These are phyloP conservation scores for Paramormyrops hopkinsi DNA, from an alignment of 2,797 vertebrate species.

Conservation along the genomic window DNA sequence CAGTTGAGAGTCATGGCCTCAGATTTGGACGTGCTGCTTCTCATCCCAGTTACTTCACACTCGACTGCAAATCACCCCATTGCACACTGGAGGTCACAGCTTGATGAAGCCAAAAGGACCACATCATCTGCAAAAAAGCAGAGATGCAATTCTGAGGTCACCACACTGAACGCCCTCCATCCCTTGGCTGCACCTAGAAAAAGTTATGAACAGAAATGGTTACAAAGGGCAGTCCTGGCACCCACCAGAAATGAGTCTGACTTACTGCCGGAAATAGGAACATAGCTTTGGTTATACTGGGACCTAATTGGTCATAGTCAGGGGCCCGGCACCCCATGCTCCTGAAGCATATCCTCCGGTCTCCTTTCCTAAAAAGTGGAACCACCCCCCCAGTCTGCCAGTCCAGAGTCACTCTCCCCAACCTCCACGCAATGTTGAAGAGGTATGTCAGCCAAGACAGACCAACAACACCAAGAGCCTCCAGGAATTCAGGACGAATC, in stretches of 20 bases:
- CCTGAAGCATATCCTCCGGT: background rate
- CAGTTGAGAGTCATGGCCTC: background rate
- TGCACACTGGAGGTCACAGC: background rate
- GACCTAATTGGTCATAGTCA: background rate
- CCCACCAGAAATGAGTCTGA: background rate
- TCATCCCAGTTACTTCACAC: background rate
- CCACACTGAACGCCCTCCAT: background rate
- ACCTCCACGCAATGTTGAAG: background rate
- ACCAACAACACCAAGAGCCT: background rate
- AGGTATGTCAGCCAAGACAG: background rate
- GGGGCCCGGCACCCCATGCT: background rate
- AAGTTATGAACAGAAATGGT: background rate
- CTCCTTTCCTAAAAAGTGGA: background rate
- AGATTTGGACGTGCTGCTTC: background rate
- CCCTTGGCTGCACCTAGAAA: background rate
- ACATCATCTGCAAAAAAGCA: background rate
- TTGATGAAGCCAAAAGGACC: background rate
- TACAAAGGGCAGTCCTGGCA: background rate
- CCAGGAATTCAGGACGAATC: background rate
- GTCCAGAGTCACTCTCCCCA: background rate
- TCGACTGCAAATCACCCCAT: background rate
- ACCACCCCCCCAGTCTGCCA: background rate
- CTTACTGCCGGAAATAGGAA: background rate
- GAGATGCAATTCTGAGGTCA: background rate
- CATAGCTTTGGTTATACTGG: background rate